phyloP scores from a whole-genome alignment of 2,888 invertebrate species.

The Eilema sororculum region DNA sequence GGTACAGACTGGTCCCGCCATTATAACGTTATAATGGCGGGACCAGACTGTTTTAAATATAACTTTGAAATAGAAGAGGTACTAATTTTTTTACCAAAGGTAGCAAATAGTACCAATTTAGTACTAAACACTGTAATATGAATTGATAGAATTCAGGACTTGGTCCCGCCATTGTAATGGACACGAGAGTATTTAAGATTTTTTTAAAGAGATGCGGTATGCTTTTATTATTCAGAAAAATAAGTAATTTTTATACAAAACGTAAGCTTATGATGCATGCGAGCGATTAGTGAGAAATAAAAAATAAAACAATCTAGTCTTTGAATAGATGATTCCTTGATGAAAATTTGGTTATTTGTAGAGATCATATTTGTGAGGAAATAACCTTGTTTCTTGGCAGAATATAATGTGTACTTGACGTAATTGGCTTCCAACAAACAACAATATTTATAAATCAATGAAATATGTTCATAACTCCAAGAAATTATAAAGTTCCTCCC shows the following conservation, averaged over 20 bases:
- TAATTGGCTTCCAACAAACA: constrained; percentile 5
- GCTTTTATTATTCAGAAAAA: constrained; percentile 44
- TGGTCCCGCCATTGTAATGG: too few relatives aligned
- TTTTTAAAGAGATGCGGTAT: constrained; percentile 40
- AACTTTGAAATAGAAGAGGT: too few relatives aligned
- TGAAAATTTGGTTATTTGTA: constrained; percentile 39
- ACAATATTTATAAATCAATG: neutral
- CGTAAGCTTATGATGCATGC: constrained; percentile 49
- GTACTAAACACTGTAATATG: too few relatives aligned
- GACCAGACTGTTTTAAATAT: too few relatives aligned
- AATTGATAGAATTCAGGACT: too few relatives aligned
- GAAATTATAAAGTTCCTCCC: neutral
- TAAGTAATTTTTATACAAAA: constrained; percentile 55
- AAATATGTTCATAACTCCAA: neutral
- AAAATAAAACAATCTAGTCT: constrained; percentile 46
- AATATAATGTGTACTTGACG: constrained; percentile 18
- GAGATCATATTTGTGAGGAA: constrained; percentile 29
- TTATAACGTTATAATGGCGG: too few relatives aligned
- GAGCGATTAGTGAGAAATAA: constrained; percentile 51
- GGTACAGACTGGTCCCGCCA: too few relatives aligned
- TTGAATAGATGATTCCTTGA: constrained; percentile 54
- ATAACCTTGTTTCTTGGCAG: constrained; percentile 21
- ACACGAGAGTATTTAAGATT: too few relatives aligned
- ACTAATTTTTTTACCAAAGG: too few relatives aligned
- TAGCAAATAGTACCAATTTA: too few relatives aligned